phyloP scores from a whole-genome alignment of 2,888 invertebrate species.

The Perizoma affinitatum region DNA sequence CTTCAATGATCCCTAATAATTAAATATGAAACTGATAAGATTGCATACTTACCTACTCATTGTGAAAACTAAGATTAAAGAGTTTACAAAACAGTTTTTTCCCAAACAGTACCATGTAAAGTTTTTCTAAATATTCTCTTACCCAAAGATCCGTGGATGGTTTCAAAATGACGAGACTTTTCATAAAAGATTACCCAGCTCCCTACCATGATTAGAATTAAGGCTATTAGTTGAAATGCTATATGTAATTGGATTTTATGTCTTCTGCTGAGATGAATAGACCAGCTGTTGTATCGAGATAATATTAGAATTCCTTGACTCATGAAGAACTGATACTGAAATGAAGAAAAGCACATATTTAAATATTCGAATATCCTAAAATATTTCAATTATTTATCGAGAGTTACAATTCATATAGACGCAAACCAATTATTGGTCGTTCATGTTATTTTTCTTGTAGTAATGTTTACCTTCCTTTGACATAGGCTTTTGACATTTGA shows the following conservation, averaged over 20 bases:
- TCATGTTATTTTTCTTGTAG: too few relatives aligned
- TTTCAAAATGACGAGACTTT: slow-evolving; percentile 44
- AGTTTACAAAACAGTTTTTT: not conserved
- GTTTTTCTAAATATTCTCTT: slow-evolving; percentile 3
- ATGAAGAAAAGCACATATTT: slow-evolving; percentile 12
- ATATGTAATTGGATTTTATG: slow-evolving; percentile 45
- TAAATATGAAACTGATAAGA: too few relatives aligned
- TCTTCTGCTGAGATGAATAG: slow-evolving; percentile 43
- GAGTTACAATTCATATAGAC: too few relatives aligned
- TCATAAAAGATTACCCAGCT: slow-evolving; percentile 41
- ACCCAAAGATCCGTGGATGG: slow-evolving; percentile 50
- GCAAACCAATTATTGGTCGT: too few relatives aligned
- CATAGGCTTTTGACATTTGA: too few relatives aligned
- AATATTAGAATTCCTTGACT: slow-evolving; percentile 53
- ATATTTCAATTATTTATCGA: too few relatives aligned
- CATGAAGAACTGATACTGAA: slow-evolving; percentile 62
- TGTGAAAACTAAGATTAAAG: too few relatives aligned
- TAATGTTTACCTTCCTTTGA: too few relatives aligned
- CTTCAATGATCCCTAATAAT: too few relatives aligned
- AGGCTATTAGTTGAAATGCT: slow-evolving; percentile 44
- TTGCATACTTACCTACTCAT: too few relatives aligned
- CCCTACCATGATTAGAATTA: slow-evolving; percentile 42
- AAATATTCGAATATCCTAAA: too few relatives aligned
- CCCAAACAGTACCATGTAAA: not conserved
- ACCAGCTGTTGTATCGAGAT: slow-evolving; percentile 57